A percentile compares a stretch with the other conserved stretches of the same genome.
Evolutionary conservation across 2,888 invertebrate genomes (phyloP).

Genomic region (Agrotis ipsilon): DNA sequence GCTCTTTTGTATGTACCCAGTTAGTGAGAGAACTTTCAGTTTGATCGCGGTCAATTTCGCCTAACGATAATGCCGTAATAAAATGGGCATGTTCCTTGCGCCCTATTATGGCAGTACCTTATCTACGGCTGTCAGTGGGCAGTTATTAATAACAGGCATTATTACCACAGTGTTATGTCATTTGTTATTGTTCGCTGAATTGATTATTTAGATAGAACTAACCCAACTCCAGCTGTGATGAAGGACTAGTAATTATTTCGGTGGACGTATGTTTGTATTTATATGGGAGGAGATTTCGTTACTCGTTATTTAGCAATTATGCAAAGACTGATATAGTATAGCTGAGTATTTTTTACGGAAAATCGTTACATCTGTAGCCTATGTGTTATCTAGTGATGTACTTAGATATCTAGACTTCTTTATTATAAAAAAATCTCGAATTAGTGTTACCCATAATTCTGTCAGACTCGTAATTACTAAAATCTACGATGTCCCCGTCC

Average conservation of each 20-base stretch:
- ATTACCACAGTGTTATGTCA: conserved; percentile 49
- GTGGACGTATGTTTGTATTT: neutral
- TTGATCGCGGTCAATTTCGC: conserved; percentile 67
- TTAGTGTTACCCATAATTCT: no score
- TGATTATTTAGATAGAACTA: conserved; percentile 37
- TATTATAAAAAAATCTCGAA: no score
- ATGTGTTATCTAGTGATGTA: no score
- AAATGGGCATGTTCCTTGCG: conserved; percentile 63
- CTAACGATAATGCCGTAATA: conserved; percentile 71
- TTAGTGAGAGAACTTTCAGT: conserved; percentile 59
- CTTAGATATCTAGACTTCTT: no score
- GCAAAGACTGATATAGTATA: neutral
- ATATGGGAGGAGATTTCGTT: neutral
- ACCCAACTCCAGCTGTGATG: conserved; percentile 14
- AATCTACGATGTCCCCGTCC: no score
- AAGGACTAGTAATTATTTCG: conserved; percentile 23
- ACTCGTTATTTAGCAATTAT: no score
- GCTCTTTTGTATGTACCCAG: conserved; percentile 44
- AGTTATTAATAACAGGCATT: conserved; percentile 73
- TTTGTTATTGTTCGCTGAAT: conserved; percentile 53
- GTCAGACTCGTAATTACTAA: no score
- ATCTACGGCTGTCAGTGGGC: conserved; percentile 71
- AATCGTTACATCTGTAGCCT: no score
- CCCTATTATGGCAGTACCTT: conserved; percentile 69
- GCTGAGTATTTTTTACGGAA: no score